A percentile compares a stretch with the other conserved stretches of the same genome.
Conservation (phyloP, 1,140 invertebrate genomes). For the Eriosoma lanigerum region DNA sequence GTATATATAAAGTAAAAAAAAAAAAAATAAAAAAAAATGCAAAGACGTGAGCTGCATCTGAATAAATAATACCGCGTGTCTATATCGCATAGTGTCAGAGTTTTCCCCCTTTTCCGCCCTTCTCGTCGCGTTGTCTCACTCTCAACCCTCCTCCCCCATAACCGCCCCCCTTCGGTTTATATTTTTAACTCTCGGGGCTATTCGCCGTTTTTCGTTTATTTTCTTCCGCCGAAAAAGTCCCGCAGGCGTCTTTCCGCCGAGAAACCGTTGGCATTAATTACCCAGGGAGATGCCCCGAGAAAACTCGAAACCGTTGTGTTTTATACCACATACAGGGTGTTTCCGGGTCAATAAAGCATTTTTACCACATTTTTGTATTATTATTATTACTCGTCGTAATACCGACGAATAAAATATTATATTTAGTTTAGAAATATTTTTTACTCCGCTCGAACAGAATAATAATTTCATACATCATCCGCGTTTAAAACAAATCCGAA, state of each 20-base stretch:
- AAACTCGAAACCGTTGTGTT: neutral
- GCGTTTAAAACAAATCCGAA: no score
- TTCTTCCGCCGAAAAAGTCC: conserved; percentile 19
- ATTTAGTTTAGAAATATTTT: no score
- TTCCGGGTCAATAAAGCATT: no score
- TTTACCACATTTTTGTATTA: no score
- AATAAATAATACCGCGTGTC: conserved; percentile 42
- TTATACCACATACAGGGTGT: no score
- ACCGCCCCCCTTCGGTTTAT: neutral
- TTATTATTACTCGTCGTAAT: no score
- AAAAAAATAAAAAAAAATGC: conserved; percentile 13
- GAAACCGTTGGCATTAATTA: conserved; percentile 42
- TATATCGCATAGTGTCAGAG: conserved; percentile 25
- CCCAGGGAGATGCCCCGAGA: neutral
- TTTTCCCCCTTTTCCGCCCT: neutral
- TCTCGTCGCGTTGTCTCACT: neutral
- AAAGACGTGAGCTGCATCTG: conserved; percentile 46
- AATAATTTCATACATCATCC: no score
- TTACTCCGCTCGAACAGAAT: no score
- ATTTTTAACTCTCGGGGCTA: conserved; percentile 26
- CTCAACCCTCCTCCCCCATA: neutral
- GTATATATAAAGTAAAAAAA: neutral
- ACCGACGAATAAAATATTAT: no score
- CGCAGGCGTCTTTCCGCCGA: conserved; percentile 22
- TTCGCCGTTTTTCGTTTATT: conserved; percentile 2